Evolutionary conservation across 1,140 invertebrate species (phyloP).

Genomic region (Adelges cooleyi): DNA sequence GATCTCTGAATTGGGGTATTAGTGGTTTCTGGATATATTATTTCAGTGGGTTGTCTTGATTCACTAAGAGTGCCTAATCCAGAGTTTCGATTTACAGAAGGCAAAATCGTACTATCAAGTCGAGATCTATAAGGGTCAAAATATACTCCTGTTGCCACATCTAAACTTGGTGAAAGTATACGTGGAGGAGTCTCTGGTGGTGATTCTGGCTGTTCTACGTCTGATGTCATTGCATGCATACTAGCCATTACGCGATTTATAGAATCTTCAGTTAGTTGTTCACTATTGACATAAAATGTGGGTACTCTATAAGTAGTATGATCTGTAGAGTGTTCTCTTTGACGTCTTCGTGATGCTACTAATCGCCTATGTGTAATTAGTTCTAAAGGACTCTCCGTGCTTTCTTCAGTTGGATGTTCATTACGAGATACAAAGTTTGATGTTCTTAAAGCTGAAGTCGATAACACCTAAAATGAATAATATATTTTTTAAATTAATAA

Average conservation of each 20-base stretch:
- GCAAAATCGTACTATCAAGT: background rate
- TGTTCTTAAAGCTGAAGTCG: background rate
- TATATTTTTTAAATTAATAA: background rate
- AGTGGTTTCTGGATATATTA: constrained; percentile 4
- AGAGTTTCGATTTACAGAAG: background rate
- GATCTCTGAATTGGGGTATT: background rate
- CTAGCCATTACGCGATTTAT: background rate
- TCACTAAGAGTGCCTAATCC: background rate
- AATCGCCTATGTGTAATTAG: background rate
- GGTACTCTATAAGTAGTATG: background rate
- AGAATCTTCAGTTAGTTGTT: background rate
- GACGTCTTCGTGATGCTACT: constrained; percentile 2
- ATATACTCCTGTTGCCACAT: background rate
- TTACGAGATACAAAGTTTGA: background rate
- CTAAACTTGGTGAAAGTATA: background rate
- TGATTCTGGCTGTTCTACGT: constrained; percentile 11
- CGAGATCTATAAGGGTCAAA: background rate
- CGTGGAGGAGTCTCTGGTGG: constrained; percentile 12
- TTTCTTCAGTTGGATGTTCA: background rate
- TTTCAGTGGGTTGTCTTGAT: background rate
- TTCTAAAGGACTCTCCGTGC: background rate
- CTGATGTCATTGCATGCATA: background rate
- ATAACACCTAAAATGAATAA: background rate
- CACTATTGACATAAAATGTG: background rate
- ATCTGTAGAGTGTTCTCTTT: background rate